Percentiles rank a stretch among this genome's conserved stretches.
phyloP scores from a whole-genome alignment of 2,797 vertebrate genomes.

The Pteropus rufus region DNA sequence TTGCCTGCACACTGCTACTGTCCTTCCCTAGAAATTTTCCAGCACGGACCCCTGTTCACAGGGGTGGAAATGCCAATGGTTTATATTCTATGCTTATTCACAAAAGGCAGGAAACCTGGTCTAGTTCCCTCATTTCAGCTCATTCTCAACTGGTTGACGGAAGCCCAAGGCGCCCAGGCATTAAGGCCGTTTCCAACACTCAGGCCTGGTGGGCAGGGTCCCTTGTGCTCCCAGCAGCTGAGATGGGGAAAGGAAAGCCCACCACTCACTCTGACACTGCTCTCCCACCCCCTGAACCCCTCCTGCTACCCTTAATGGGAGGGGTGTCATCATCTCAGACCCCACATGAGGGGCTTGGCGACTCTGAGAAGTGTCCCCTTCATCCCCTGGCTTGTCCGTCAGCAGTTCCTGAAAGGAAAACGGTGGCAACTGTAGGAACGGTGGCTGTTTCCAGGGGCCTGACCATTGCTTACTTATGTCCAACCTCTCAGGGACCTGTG shows the following conservation, averaged over 20 bases:
- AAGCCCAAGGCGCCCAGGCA: background rate
- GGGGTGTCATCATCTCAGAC: background rate
- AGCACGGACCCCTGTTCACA: background rate
- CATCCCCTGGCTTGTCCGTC: background rate
- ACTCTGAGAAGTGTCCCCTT: background rate
- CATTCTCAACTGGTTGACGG: background rate
- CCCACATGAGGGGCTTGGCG: background rate
- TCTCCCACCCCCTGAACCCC: background rate
- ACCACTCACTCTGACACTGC: background rate
- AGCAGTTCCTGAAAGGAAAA: background rate
- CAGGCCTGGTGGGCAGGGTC: accelerated
- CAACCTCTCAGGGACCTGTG: background rate
- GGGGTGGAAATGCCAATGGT: background rate
- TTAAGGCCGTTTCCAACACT: background rate
- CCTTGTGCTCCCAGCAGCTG: background rate
- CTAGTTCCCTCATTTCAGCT: background rate
- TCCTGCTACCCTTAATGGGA: accelerated
- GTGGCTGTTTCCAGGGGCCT: background rate
- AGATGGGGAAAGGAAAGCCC: background rate
- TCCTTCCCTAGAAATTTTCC: background rate
- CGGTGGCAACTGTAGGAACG: accelerated
- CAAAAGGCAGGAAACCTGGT: background rate
- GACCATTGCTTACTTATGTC: background rate
- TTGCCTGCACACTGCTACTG: background rate
- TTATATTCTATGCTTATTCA: background rate